These are phyloP conservation scores for Phortica magna DNA, from an alignment of 2,888 invertebrate genomes.

Conservation along the genomic window DNA sequence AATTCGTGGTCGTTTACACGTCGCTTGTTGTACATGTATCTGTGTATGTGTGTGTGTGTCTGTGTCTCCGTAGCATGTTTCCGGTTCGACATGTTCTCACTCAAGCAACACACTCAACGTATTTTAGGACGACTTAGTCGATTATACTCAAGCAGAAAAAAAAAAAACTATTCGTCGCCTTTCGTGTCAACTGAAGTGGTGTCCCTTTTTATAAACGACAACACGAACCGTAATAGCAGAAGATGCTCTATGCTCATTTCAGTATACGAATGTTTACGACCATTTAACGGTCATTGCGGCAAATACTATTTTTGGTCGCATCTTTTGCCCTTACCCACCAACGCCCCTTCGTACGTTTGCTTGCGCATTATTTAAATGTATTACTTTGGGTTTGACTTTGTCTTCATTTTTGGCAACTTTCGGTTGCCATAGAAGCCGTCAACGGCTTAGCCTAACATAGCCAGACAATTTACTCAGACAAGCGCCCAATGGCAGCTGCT, in stretches of 20 bases:
- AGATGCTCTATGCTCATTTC: not conserved
- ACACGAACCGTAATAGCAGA: too few relatives aligned
- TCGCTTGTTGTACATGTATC: not conserved
- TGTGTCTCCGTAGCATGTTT: too few relatives aligned
- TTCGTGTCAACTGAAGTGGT: too few relatives aligned
- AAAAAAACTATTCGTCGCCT: too few relatives aligned
- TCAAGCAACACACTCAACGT: too few relatives aligned
- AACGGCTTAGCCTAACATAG: not conserved
- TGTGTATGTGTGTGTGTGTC: too few relatives aligned
- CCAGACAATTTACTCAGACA: conserved; percentile 23
- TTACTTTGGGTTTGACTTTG: conserved; percentile 16
- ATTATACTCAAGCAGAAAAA: too few relatives aligned
- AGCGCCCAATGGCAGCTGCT: not conserved
- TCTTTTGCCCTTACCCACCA: not conserved
- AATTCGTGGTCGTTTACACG: conserved; percentile 10
- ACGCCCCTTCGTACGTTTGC: not conserved
- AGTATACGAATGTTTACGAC: conserved; percentile 6
- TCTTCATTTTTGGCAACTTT: too few relatives aligned
- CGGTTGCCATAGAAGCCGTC: not conserved
- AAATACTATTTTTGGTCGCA: conserved; percentile 11
- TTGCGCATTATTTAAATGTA: conserved; percentile 12
- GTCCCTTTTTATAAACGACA: too few relatives aligned
- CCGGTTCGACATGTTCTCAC: too few relatives aligned
- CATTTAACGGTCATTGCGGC: conserved; percentile 30
- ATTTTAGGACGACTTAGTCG: too few relatives aligned